Percentiles rank a stretch among this genome's conserved stretches.
Conservation (phyloP, 2,888 invertebrate species). For the Uloborus plumipes region DNA sequence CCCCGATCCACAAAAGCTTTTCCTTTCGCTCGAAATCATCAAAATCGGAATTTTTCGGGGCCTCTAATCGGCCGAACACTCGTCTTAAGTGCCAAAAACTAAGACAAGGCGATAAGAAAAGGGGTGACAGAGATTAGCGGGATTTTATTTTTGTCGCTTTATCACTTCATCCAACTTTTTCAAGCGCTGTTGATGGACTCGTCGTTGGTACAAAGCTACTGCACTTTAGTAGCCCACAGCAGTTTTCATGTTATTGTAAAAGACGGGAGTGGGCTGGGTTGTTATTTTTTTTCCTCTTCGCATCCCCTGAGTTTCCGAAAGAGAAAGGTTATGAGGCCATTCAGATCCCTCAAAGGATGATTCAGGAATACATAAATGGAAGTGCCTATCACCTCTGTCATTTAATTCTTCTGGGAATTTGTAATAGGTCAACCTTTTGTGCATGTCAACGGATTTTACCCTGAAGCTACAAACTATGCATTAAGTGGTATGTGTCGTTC, state of each 20-base stretch:
- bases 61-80: slow-evolving; percentile 43
- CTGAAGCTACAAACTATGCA: too few species aligned
- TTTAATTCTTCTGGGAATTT: not conserved
- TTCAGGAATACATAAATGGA: slow-evolving; percentile 32
- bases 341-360: slow-evolving; percentile 21
- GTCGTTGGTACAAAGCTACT: slow-evolving; percentile 43
- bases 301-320: slow-evolving; percentile 13
- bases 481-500: too few species aligned
- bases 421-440: too few species aligned
- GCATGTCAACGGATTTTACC: too few species aligned
- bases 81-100: slow-evolving; percentile 43
- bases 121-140: slow-evolving; percentile 59
- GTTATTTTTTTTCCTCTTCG: slow-evolving; percentile 18
- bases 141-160: slow-evolving; percentile 41
- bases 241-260: slow-evolving; percentile 42
- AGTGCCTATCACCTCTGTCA: slow-evolving; percentile 27
- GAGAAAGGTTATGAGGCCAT: slow-evolving; percentile 34
- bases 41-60: slow-evolving; percentile 29
- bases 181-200: slow-evolving; percentile 36
- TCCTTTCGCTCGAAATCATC: slow-evolving; percentile 35
- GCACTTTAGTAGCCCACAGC: slow-evolving; percentile 53
- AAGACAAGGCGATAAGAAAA: slow-evolving; percentile 39
- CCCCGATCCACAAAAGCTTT: slow-evolving; percentile 36
- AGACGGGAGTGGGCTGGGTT: slow-evolving; percentile 47
- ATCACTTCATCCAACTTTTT: slow-evolving; percentile 6